Evolutionary conservation across 2,113 vertebrate species (phyloP).

Genomic region (Zapornia atra): DNA sequence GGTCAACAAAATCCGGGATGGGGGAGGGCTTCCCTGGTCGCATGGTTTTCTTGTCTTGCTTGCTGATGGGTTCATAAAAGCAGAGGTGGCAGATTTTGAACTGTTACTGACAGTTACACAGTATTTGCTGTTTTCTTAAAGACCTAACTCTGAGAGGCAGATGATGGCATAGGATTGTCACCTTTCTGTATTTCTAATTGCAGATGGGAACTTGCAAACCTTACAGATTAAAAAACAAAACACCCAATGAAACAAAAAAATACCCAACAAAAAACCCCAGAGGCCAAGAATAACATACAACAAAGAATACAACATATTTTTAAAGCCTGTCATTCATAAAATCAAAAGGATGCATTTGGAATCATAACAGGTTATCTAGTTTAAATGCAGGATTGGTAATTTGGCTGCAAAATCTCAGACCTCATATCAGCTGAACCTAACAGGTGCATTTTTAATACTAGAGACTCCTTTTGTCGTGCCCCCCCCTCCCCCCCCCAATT

Average conservation of each 20-base stretch:
- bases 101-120: conserved; percentile 21
- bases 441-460: neutral
- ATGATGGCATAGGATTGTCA: neutral
- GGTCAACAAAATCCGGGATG: neutral
- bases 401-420: neutral
- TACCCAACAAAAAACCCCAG: neutral
- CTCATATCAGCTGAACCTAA: neutral
- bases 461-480: neutral
- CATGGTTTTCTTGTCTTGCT: neutral
- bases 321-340: neutral
- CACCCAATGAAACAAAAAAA: too few species aligned
- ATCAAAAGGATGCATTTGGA: neutral
- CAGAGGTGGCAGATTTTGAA: neutral
- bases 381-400: neutral
- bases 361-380: neutral
- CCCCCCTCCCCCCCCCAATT: rapidly evolving
- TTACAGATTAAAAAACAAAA: neutral
- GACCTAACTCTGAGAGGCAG: neutral
- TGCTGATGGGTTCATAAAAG: neutral
- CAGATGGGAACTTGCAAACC: neutral
- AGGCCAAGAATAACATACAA: neutral
- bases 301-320: too few species aligned
- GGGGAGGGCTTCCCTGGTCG: neutral
- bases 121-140: conserved; percentile 3
- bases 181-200: neutral